These are phyloP conservation scores for Camelus bactrianus DNA, from an alignment of 2,113 vertebrate species.

Conservation along the genomic window DNA sequence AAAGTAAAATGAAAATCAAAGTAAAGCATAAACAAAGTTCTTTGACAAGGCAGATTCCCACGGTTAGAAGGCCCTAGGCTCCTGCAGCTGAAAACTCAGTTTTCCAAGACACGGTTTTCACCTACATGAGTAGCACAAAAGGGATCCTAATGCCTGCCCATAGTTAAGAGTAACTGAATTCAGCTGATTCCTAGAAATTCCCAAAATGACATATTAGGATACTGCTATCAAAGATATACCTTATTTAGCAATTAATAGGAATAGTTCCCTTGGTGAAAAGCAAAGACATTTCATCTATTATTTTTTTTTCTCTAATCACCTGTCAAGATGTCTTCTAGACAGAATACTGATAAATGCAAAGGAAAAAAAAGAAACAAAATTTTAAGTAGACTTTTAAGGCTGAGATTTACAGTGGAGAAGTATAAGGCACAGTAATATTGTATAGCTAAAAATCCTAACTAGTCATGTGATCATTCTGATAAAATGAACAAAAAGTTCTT, in stretches of 20 bases:
- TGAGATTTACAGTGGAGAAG: background rate
- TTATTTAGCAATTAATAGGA: slow-evolving; percentile 37
- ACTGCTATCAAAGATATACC: background rate
- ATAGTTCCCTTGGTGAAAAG: background rate
- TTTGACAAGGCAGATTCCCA: background rate
- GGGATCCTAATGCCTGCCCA: background rate
- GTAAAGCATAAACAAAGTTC: background rate
- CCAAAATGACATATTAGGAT: background rate
- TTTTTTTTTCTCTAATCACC: slow-evolving; percentile 46
- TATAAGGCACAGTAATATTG: background rate
- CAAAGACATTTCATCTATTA: slow-evolving; percentile 21
- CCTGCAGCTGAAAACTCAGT: background rate
- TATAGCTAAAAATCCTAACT: slow-evolving; percentile 8
- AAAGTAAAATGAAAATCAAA: slow-evolving; percentile 19
- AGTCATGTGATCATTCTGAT: background rate
- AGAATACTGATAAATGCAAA: slow-evolving; percentile 21
- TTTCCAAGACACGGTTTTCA: background rate
- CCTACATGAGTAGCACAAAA: background rate
- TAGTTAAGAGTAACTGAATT: background rate
- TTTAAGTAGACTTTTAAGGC: background rate
- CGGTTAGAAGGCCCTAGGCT: background rate
- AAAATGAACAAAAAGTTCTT: slow-evolving; percentile 39
- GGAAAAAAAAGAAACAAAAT: background rate
- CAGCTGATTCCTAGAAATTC: background rate
- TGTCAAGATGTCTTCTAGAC: background rate